Conservation (phyloP, 2,113 vertebrate genomes). For the Microtus montanus region DNA sequence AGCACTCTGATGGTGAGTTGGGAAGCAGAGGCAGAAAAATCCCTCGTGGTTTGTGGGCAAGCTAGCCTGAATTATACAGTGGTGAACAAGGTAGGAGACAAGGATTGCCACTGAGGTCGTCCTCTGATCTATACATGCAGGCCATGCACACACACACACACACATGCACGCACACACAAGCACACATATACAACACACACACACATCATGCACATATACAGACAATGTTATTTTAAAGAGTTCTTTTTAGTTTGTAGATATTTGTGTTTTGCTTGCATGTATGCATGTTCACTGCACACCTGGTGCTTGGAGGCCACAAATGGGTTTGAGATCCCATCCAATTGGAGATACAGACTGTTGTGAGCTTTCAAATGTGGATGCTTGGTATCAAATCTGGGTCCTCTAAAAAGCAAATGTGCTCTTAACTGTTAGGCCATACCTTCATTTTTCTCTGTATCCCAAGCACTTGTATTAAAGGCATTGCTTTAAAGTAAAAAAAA, state of each 20-base stretch:
- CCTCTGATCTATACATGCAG: background rate
- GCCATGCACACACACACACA: background rate
- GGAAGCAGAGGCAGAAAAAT: background rate
- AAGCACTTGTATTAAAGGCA: background rate
- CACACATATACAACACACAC: background rate
- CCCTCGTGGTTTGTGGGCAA: background rate
- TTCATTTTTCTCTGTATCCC: background rate
- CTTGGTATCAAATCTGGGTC: background rate
- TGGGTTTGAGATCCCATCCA: background rate
- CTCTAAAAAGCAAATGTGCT: background rate
- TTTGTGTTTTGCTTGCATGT: background rate
- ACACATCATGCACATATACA: background rate
- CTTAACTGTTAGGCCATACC: background rate
- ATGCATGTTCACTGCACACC: background rate
- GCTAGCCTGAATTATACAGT: background rate
- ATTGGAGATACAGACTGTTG: background rate
- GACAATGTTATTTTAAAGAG: background rate
- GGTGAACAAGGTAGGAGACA: background rate
- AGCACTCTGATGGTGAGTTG: background rate
- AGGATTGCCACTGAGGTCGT: background rate
- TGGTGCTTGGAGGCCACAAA: background rate
- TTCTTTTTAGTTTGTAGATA: background rate
- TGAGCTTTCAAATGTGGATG: background rate
- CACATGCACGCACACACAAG: background rate
- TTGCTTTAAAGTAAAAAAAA: background rate